These are phyloP conservation scores for Liopterus haemorrhoidalis DNA, from an alignment of 2,888 invertebrate species.

Conservation along the genomic window DNA sequence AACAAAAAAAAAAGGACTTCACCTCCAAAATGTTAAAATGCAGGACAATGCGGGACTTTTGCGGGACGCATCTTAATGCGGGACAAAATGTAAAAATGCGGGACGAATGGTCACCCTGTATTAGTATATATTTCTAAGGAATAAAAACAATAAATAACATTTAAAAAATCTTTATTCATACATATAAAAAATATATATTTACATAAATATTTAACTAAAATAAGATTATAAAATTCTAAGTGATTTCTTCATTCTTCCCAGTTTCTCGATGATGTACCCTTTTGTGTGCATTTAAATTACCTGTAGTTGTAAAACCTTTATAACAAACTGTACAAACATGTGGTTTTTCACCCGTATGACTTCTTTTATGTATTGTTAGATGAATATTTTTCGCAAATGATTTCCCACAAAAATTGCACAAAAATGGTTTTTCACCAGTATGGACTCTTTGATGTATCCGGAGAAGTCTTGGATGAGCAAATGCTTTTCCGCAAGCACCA, in stretches of 20 bases:
- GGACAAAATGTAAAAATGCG: too few species aligned
- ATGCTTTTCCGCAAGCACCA: conserved; percentile 34
- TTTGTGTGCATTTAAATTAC: conserved; percentile 35
- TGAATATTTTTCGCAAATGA: conserved; percentile 37
- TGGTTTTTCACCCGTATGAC: conserved; percentile 37
- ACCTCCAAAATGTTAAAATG: too few species aligned
- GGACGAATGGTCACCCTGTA: too few species aligned
- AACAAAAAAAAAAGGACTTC: too few species aligned
- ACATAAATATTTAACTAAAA: too few species aligned
- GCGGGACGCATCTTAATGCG: too few species aligned
- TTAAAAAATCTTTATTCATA: not conserved
- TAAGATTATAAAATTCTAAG: too few species aligned
- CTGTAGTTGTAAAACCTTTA: conserved; percentile 36
- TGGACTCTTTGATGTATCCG: conserved; percentile 37
- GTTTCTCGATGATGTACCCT: conserved; percentile 30
- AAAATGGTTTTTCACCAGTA: conserved; percentile 37
- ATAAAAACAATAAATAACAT: not conserved
- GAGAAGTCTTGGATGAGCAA: conserved; percentile 35
- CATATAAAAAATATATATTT: not conserved
- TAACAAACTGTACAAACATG: conserved; percentile 34
- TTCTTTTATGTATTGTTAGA: conserved; percentile 35
- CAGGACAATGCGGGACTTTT: too few species aligned
- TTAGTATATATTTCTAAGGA: too few species aligned
- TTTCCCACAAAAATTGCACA: conserved; percentile 34
- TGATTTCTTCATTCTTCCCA: too few species aligned